Percentiles rank a stretch among this genome's conserved stretches.
Conservation (phyloP, 2,113 vertebrate species). For the Ariopsis seemanni region DNA sequence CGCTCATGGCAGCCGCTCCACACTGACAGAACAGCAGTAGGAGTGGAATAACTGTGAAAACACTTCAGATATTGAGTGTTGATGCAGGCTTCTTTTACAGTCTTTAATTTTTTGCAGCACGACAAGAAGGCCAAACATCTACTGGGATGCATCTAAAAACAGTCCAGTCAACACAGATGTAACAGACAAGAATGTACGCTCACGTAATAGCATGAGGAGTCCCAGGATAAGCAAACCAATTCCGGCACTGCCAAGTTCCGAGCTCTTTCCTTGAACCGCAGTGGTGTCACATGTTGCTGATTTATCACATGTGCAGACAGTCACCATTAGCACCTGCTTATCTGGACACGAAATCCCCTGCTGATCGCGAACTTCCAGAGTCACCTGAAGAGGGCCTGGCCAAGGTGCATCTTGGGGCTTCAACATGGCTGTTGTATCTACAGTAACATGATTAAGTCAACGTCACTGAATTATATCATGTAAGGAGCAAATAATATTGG, state of each 20-base stretch:
- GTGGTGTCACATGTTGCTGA: slow-evolving; percentile 36
- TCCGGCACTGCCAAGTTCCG: slow-evolving; percentile 70
- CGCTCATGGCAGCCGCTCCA: slow-evolving; percentile 60
- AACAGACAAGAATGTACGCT: slow-evolving; percentile 59
- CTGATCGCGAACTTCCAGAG: slow-evolving; percentile 62
- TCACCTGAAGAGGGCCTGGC: slow-evolving; percentile 62
- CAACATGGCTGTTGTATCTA: slow-evolving; percentile 69
- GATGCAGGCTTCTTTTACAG: neutral
- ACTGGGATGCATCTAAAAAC: slow-evolving; percentile 16
- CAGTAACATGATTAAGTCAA: neutral
- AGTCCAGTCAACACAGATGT: too few relatives aligned
- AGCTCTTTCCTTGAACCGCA: neutral
- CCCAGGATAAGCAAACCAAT: slow-evolving; percentile 81
- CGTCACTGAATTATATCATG: neutral
- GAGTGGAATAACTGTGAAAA: slow-evolving; percentile 78
- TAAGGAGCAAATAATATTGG: neutral
- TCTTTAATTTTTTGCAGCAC: neutral
- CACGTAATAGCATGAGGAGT: slow-evolving; percentile 78
- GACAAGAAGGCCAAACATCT: neutral
- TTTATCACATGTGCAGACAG: slow-evolving; percentile 67
- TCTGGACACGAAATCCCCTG: slow-evolving; percentile 63
- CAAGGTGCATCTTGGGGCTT: slow-evolving; percentile 40
- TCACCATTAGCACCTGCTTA: slow-evolving; percentile 62
- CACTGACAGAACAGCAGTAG: slow-evolving; percentile 75
- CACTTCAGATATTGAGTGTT: neutral